Percentiles rank a stretch among this genome's conserved stretches.
phyloP scores from a whole-genome alignment of 2,888 invertebrate genomes.

The Agrilus cyanescens region DNA sequence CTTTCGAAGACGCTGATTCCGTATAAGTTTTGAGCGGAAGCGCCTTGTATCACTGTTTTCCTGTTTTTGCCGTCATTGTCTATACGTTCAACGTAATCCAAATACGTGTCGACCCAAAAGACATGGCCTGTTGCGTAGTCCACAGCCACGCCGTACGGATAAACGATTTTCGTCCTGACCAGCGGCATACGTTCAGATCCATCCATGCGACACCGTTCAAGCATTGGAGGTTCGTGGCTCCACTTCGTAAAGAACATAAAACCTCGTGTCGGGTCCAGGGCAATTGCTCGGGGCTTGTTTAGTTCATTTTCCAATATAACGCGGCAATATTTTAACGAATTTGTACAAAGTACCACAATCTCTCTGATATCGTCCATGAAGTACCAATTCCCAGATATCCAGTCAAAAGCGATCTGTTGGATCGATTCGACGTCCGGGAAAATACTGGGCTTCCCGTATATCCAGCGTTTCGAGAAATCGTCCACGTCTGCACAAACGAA shows the following conservation, averaged over 20 bases:
- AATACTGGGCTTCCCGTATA: slow-evolving; percentile 45
- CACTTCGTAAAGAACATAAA: slow-evolving; percentile 69
- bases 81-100: slow-evolving; percentile 66
- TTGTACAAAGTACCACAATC: slow-evolving; percentile 58
- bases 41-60: slow-evolving; percentile 41
- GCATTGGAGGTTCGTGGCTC: slow-evolving; percentile 49
- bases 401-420: slow-evolving; percentile 67
- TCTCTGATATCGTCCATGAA: slow-evolving; percentile 20
- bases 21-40: slow-evolving; percentile 52
- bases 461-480: slow-evolving; percentile 47
- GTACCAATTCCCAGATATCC: slow-evolving; percentile 77
- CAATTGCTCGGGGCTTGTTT: slow-evolving; percentile 60
- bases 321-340: slow-evolving; percentile 50
- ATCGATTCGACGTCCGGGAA: slow-evolving; percentile 56
- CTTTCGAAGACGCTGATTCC: slow-evolving; percentile 65
- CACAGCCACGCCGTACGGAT: slow-evolving; percentile 60
- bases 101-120: slow-evolving; percentile 72
- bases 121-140: slow-evolving; percentile 59
- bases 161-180: slow-evolving; percentile 58
- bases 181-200: slow-evolving; percentile 50
- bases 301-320: slow-evolving; percentile 56
- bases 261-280: slow-evolving; percentile 65
- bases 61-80: slow-evolving; percentile 64
- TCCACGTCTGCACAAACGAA: slow-evolving; percentile 57
- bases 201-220: slow-evolving; percentile 54